A percentile compares a stretch with the other conserved stretches of the same genome.
Conservation (phyloP, 2,797 vertebrate genomes). For the Gymnocypris eckloni region DNA sequence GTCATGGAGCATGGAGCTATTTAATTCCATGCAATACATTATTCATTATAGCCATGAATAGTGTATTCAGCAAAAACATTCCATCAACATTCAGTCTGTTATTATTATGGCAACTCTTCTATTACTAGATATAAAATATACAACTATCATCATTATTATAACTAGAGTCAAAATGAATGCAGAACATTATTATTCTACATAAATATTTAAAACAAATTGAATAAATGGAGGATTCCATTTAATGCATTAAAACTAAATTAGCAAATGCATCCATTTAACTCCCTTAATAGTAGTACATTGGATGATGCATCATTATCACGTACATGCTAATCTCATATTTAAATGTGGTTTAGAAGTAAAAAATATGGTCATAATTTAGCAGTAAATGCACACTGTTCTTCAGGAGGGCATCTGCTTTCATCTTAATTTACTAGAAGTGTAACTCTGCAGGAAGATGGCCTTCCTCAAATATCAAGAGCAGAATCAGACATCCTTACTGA, state of each 20-base stretch:
- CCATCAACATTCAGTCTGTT: background rate
- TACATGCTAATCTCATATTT: background rate
- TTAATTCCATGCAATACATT: conserved; percentile 7
- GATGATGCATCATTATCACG: background rate
- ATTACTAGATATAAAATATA: background rate
- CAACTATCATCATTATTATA: background rate
- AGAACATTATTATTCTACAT: background rate
- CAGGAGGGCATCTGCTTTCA: background rate
- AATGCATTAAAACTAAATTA: background rate
- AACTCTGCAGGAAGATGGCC: background rate
- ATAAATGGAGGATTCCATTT: background rate
- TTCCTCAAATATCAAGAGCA: background rate
- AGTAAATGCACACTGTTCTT: background rate
- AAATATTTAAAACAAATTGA: background rate
- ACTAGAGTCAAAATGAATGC: background rate
- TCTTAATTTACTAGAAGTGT: background rate
- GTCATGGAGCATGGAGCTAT: background rate
- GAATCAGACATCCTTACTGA: background rate
- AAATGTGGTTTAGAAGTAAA: background rate
- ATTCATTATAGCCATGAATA: conserved; percentile 1
- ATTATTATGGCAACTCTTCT: background rate
- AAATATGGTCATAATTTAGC: background rate
- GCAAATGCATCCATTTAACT: background rate
- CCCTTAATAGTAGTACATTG: background rate
- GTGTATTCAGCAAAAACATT: background rate